Base-by-base conservation (phyloP, 1,140 invertebrate genomes). In the Neodiprion fabricii region DNA sequence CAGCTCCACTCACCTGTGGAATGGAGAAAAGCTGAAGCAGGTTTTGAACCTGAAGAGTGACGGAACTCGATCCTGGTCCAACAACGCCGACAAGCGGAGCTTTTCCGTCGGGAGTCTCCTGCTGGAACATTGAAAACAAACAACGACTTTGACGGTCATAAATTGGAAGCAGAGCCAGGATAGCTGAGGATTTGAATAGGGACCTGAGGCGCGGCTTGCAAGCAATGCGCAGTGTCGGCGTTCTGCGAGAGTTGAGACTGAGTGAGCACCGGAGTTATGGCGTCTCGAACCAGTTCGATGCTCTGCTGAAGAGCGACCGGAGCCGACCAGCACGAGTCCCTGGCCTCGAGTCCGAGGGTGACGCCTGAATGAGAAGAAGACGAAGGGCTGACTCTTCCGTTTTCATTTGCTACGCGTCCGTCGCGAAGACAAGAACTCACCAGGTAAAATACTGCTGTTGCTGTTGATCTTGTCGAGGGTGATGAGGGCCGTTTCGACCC, bases 271-370 rank as follows among this genome's bases (percentile, higher is more conserved):
- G 90, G 87, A 1, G 90, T 87, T 70, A 93, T 93, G n/a, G 92
- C 91, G 81, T 94, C 92, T 50, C 93, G 87, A 67, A 95, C 93
- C 76, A 95, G 91, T 83, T 94, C 93, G 71, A 95, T 92, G 78
- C 91, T 93, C 84, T 95, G 93, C 84, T 95, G 94, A 61, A 96
- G 88, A 17, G 95, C 94, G 12, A 95, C 93, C 2, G 94, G 92
- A 1, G 93, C 91, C 78, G 93, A 94, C 95, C 95, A 96, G 84
- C 95, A 96, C 8, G 94, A 94, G 83, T 96, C 95, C 21, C 95
- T 85, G 61, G 95, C 94, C 82, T 95, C 94, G 72, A 95, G 91
- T 9, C 95, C 95, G 12, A 96, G 85, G 4, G 89, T 92, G 67
- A 96, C 89, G 76, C 83, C 91, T 89, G 2, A 66, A 67, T 67